Evolutionary conservation across 2,113 vertebrate species (phyloP), one percentile per base, ranked within the genome.

Genomic region (Urocitellus parryii): DNA sequence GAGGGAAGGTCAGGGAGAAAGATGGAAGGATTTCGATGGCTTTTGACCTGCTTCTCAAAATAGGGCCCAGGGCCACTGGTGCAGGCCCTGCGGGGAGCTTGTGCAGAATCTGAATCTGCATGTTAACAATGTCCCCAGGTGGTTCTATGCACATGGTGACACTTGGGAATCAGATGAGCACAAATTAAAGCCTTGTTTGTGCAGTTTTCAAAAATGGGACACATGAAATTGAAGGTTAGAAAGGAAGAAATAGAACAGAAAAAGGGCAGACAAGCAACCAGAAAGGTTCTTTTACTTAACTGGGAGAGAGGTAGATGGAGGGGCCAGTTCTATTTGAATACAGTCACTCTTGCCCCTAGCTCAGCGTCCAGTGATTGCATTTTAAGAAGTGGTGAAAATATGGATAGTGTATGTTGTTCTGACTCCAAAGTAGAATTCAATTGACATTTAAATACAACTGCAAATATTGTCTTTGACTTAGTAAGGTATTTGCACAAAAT

Each of bases 71-170:
- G 8, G 13, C 4, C 37, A 37, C 53, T 10, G 22, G 9, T 42
- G 8, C 6, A 27, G 4, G 20, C 5, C 4, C 3, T 25, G 0
- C 1, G 1, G 58, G 37, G 25, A 48, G 25, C 32, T 81, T n/a
- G 27, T 37, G 34, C 34, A 18, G 8, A 29, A 25, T 25, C 0
- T 0, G 45, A 70, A 39, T 58, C 61, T 16, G 5, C 27, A 22
- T 22, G 17, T 48, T 53, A 14, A 10, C n/a, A 22, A 2, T 4
- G 4, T 22, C 2, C 2, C 42, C 29, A 14, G 20, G 27, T 14
- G 27, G 39, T 9, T 79, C 25, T 3, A 1, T 0, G 10, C 45
- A 51, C 10, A 2, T 17, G 18, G 45, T 79, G 63, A 58, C n/a
- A 42, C 1, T 2, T 17, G 8, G 27, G 24, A n/a, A 29, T 13